These are phyloP conservation scores for Anas platyrhynchos DNA, from an alignment of 2,113 vertebrate genomes.

Conservation along the genomic window DNA sequence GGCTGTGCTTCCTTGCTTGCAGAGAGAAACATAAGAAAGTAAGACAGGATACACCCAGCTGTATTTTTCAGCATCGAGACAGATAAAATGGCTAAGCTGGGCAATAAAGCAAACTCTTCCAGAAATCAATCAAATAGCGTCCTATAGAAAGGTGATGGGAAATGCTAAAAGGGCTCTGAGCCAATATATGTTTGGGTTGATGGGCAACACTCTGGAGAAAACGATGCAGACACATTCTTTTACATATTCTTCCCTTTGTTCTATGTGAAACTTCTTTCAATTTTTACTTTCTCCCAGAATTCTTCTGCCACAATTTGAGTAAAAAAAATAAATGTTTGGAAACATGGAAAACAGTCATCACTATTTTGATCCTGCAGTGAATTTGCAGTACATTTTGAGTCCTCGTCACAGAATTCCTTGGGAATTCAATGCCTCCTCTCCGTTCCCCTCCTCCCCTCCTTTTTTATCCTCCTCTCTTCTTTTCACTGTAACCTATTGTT, in stretches of 20 bases:
- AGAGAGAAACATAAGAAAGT: not conserved
- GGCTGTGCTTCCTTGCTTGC: not conserved
- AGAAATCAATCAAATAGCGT: not conserved
- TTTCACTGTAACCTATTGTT: not conserved
- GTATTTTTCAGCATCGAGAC: accelerated
- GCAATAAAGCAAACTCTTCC: not conserved
- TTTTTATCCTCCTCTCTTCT: not conserved
- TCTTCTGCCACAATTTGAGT: not conserved
- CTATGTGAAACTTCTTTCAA: not conserved
- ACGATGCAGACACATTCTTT: not conserved
- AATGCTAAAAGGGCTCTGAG: not conserved
- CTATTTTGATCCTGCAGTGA: not conserved
- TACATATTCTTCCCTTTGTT: not conserved
- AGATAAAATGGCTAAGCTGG: not conserved
- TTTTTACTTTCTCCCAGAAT: not conserved
- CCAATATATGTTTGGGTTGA: not conserved
- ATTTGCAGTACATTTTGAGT: not conserved
- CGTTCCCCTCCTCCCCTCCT: no score
- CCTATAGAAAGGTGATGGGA: not conserved
- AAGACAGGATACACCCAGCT: not conserved
- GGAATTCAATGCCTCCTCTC: not conserved
- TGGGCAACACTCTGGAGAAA: not conserved
- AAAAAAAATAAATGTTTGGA: not conserved
- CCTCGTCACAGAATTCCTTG: not conserved
- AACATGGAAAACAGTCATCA: no score